These are phyloP conservation scores for Crepidodera aurea DNA, from an alignment of 2,888 invertebrate species.

Conservation along the genomic window DNA sequence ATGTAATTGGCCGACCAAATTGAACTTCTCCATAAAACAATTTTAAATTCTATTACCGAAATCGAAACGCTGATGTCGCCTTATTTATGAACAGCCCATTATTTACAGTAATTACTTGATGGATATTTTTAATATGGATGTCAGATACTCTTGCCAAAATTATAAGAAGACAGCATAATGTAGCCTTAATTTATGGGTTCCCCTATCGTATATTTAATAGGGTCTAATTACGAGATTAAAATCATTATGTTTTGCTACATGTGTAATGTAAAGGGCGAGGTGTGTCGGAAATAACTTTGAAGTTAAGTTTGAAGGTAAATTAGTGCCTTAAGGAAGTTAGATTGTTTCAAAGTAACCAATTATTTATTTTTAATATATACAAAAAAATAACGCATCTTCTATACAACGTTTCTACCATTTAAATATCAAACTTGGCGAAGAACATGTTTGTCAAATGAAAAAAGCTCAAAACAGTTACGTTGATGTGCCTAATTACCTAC, in stretches of 20 bases:
- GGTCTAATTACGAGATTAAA: constrained; percentile 9
- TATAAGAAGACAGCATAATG: constrained; percentile 15
- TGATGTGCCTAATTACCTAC: too few species aligned
- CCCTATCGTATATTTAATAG: constrained; percentile 5
- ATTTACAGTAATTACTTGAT: constrained; percentile 6
- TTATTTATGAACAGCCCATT: constrained; percentile 13
- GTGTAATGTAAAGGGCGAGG: background rate
- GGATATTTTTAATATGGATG: constrained; percentile 13
- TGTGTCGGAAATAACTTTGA: background rate
- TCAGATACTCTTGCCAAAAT: constrained; percentile 13
- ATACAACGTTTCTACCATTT: too few species aligned
- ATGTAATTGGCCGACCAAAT: constrained; percentile 10
- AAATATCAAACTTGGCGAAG: too few species aligned
- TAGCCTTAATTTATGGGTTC: constrained; percentile 9
- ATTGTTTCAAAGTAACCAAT: too few species aligned
- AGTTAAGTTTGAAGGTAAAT: background rate
- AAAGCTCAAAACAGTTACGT: too few species aligned
- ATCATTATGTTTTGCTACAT: constrained; percentile 4
- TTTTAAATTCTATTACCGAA: constrained; percentile 19
- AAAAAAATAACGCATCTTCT: too few species aligned
- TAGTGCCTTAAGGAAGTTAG: too few species aligned
- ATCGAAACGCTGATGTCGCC: constrained; percentile 14
- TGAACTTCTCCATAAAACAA: constrained; percentile 17
- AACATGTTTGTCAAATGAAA: too few species aligned
- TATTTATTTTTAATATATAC: too few species aligned